A percentile compares a stretch with the other conserved stretches of the same genome.
These are phyloP conservation scores for Nothocercus nigrocapillus DNA, from an alignment of 2,113 vertebrate genomes.

Conservation along the genomic window DNA sequence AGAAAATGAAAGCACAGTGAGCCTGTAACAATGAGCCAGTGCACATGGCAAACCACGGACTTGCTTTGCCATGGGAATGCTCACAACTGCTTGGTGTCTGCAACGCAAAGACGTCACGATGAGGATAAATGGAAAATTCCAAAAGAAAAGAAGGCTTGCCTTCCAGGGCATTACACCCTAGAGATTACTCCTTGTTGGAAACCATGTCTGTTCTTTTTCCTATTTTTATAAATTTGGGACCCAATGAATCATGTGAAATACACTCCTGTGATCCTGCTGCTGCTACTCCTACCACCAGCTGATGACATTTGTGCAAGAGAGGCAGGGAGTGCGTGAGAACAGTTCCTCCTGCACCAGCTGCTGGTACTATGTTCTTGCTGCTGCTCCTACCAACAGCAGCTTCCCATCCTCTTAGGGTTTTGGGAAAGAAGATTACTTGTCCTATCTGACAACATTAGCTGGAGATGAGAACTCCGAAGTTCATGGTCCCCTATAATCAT, in stretches of 20 bases:
- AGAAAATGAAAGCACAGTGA: constrained; percentile 47
- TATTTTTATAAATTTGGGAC: constrained; percentile 38
- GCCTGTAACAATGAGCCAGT: not conserved
- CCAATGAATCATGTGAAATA: constrained; percentile 2
- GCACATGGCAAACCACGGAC: constrained; percentile 42
- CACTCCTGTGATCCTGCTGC: not conserved
- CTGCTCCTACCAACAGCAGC: not conserved
- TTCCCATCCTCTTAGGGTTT: not conserved
- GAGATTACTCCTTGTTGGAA: constrained; percentile 50
- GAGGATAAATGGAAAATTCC: constrained; percentile 62
- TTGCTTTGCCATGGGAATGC: constrained; percentile 53
- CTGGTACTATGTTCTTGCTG: not conserved
- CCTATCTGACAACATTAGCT: not conserved
- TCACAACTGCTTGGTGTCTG: constrained; percentile 45
- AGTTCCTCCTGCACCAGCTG: constrained; percentile 20
- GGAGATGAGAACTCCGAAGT: not conserved
- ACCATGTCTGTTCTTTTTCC: not conserved
- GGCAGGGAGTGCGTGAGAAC: not conserved
- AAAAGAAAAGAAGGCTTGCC: constrained; percentile 36
- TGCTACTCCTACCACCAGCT: constrained; percentile 9
- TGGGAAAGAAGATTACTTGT: not conserved
- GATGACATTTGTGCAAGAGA: constrained; percentile 4
- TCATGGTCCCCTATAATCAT: not conserved
- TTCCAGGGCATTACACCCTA: constrained; percentile 50
- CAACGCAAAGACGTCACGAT: constrained; percentile 1